Conservation (phyloP, 2,113 vertebrate species). For the Myrmecobius fasciatus region DNA sequence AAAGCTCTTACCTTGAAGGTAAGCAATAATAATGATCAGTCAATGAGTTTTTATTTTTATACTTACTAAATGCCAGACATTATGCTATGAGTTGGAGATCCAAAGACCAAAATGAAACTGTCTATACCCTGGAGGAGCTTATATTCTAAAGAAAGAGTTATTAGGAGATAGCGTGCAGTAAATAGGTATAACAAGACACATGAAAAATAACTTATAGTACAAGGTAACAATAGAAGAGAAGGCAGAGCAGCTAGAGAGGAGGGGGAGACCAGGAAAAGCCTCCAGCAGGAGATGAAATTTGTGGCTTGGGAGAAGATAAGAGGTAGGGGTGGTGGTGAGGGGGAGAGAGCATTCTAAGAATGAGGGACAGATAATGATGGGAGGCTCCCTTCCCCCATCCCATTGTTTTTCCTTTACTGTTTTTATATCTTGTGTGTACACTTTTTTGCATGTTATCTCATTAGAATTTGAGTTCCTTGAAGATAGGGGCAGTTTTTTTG, state of each 20-base stretch:
- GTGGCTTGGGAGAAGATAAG: neutral
- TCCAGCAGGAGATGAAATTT: neutral
- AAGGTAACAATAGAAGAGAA: neutral
- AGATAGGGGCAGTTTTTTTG: neutral
- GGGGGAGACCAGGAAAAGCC: neutral
- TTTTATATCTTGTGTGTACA: neutral
- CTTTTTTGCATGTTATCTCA: neutral
- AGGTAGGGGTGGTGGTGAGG: neutral
- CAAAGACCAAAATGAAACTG: neutral
- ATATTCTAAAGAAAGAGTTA: neutral
- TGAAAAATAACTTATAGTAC: neutral
- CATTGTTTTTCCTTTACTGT: neutral
- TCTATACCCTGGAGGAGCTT: neutral
- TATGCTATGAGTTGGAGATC: neutral
- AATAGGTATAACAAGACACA: neutral
- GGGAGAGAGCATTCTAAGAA: neutral
- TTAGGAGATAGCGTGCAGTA: neutral
- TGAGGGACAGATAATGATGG: neutral
- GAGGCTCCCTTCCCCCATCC: neutral
- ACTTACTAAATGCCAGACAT: neutral
- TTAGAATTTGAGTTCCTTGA: neutral
- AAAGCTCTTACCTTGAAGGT: neutral
- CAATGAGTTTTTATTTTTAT: neutral
- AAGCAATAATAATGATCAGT: neutral
- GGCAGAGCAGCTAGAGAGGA: neutral